Base-by-base conservation (phyloP, 2,113 vertebrate species). In the Labeo catla region DNA sequence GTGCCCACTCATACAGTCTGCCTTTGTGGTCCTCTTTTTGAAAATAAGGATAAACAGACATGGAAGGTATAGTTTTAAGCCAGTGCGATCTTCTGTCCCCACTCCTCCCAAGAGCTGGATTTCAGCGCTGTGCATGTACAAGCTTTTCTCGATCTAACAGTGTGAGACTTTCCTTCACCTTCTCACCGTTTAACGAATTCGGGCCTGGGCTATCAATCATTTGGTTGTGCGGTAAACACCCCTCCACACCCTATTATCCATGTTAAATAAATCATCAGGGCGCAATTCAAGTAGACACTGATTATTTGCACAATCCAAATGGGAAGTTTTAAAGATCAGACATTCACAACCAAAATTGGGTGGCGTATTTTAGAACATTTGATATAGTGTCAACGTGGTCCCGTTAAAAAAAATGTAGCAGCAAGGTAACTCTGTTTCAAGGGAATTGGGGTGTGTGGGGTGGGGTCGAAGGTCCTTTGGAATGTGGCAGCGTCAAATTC, bases 1-100 rank as follows among this genome's bases (percentile, higher is more conserved):
- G 59, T 83, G 90, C 90, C 84, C 85, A 84, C 15, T 83, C n/a
- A 85, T 77, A 68, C 84, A 86, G 80, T 91, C 87, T 91, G 87
- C 86, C 89, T 90, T 89, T 90, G 87, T 91, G 85, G 85, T 85
- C 87, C 89, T 90, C 74, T 10, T 13, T 88, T 76, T 84, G 23
- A 49, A 34, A n/a, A 36, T 66, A n/a, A 82, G 19, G 36, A 76
- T 21, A 80, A 52, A 54, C 45, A 19, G 47, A 80, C 8, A 21
- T 43, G 19, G 50, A 50, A 86, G 57, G 87, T 84, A 43, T 43
- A 61, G 47, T 61, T 86, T 57, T 7, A 66, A 65, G 50, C 59
- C 34, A 84, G 23, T 15, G 34, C 19, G 47, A 0, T 59, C 45
- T 59, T 43, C 57, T 54, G 65, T 52, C 45, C 65, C 4, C n/a